Percentiles rank a stretch among this genome's conserved stretches.
Conservation (phyloP, 2,797 vertebrate species). For the Pantherophis alleghaniensis region DNA sequence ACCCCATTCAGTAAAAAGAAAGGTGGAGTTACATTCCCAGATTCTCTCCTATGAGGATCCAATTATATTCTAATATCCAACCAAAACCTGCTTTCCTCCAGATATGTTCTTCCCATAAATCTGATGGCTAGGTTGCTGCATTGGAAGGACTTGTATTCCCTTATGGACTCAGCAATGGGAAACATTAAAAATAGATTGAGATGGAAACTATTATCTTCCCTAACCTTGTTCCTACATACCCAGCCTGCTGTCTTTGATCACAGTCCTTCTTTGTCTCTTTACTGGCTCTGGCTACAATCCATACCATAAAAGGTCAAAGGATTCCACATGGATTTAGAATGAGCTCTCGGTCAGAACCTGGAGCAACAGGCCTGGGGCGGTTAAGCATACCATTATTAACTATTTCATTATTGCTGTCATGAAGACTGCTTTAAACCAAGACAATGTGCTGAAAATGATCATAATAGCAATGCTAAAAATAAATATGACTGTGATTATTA, state of each 20-base stretch:
- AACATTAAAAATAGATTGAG: slow-evolving; percentile 30
- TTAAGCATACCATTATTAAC: background rate
- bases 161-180: background rate
- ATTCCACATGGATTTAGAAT: slow-evolving; percentile 10
- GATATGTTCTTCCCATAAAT: background rate
- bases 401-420: background rate
- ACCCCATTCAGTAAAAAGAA: background rate
- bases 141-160: background rate
- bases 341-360: background rate
- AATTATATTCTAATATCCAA: background rate
- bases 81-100: background rate
- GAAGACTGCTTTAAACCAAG: background rate
- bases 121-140: background rate
- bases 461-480: background rate
- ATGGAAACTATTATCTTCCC: background rate
- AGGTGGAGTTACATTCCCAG: background rate
- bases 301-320: slow-evolving; percentile 25
- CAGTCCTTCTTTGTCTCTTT: slow-evolving; percentile 15
- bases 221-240: background rate
- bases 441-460: background rate
- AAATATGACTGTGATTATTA: background rate
- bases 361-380: background rate
- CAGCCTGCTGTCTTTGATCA: slow-evolving; percentile 1
- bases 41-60: too few relatives aligned
- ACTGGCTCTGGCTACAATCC: background rate